phyloP scores from a whole-genome alignment of 2,888 invertebrate genomes.

The Cerastis leucographa region DNA sequence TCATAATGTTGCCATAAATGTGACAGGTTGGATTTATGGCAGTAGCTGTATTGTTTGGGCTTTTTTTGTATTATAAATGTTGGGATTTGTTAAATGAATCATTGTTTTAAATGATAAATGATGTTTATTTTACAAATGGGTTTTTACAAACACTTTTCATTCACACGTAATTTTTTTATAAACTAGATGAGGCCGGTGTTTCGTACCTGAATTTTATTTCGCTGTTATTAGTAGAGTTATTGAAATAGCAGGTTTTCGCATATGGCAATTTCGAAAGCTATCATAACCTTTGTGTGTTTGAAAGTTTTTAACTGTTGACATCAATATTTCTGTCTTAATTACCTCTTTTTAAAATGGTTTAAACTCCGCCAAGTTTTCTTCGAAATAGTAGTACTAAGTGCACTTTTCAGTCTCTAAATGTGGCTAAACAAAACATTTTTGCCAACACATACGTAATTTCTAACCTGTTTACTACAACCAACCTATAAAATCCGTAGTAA shows the following conservation, averaged over 20 bases:
- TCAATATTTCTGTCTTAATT: background rate
- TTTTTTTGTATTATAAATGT: background rate
- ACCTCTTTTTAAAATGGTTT: background rate
- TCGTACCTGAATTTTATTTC: background rate
- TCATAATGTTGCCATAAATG: conserved; percentile 42
- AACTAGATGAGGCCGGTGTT: too few species aligned
- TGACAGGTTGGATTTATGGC: conserved; percentile 28
- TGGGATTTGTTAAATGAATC: background rate
- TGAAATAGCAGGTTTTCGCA: conserved; percentile 3
- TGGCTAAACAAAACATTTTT: background rate
- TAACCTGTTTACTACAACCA: conserved; percentile 39
- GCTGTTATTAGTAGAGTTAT: conserved; percentile 18
- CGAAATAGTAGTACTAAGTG: background rate
- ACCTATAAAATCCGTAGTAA: conserved; percentile 19
- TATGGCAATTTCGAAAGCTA: conserved; percentile 9
- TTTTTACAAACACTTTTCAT: too few species aligned
- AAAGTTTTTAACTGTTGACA: background rate
- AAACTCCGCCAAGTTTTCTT: background rate
- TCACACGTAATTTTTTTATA: too few species aligned
- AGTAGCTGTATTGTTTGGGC: background rate
- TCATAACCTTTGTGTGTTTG: background rate
- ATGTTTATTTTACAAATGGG: too few species aligned
- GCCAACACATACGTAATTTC: background rate
- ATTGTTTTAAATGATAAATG: background rate
- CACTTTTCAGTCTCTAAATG: background rate